These are phyloP conservation scores for Porites evermanni DNA, from an alignment of 92 coral and sea anemone genomes.

Conservation along the genomic window DNA sequence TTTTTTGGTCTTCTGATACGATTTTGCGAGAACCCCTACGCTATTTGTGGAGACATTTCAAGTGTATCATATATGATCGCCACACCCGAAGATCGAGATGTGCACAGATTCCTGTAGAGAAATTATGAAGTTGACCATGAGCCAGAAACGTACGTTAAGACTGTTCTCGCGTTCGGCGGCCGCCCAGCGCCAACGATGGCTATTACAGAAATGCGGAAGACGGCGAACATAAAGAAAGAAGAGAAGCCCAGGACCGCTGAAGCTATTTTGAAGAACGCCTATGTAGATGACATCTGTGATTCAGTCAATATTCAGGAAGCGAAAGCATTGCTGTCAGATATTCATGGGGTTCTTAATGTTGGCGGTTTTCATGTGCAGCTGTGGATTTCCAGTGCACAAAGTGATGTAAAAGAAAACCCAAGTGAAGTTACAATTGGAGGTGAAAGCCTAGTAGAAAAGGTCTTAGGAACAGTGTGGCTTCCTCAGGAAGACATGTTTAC, in stretches of 20 bases:
- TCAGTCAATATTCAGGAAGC: conserved; percentile 25
- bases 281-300: conserved; percentile 32
- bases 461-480: conserved; percentile 46
- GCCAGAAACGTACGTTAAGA: conserved; percentile 42
- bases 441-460: conserved; percentile 22
- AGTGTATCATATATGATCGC: conserved; percentile 62
- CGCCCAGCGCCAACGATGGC: conserved; percentile 6
- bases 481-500: conserved; percentile 36
- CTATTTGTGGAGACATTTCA: conserved; percentile 52
- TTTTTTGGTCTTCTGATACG: conserved; percentile 54
- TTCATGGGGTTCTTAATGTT: neutral
- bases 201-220: conserved; percentile 3
- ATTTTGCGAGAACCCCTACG: conserved; percentile 36
- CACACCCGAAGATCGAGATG: conserved; percentile 46
- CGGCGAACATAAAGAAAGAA: conserved; percentile 7
- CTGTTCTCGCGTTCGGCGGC: neutral
- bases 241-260: conserved; percentile 45
- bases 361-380: conserved; percentile 32
- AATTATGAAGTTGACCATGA: conserved; percentile 49
- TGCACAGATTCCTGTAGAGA: conserved; percentile 40
- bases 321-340: conserved; percentile 9
- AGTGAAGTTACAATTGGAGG: conserved; percentile 20
- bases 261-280: neutral
- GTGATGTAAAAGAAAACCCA: neutral
- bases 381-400: conserved; percentile 48